Evolutionary conservation across 2,888 invertebrate species (phyloP).

Genomic region (Agrotis exclamationis): DNA sequence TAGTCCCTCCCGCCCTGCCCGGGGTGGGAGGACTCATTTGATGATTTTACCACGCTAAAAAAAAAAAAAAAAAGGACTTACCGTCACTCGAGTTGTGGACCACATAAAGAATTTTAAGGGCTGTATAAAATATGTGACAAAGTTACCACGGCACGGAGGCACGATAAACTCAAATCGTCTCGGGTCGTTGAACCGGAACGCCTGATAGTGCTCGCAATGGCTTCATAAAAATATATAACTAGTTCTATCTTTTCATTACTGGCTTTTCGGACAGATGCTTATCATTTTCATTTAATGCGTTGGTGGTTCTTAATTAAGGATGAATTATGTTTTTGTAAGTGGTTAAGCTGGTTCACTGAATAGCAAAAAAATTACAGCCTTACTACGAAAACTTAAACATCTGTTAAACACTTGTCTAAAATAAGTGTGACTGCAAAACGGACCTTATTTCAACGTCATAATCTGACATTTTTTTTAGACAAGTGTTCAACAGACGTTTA

Average conservation of each 20-base stretch:
- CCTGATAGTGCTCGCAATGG: slow-evolving; percentile 72
- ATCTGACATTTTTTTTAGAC: too few species aligned
- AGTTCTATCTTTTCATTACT: slow-evolving; percentile 58
- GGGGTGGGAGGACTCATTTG: too few species aligned
- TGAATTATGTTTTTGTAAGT: neutral
- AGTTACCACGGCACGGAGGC: slow-evolving; percentile 62
- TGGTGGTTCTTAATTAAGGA: slow-evolving; percentile 13
- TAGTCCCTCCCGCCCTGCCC: too few species aligned
- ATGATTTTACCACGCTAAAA: too few species aligned
- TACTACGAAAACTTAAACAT: too few species aligned
- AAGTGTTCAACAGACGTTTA: too few species aligned
- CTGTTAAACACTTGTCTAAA: too few species aligned
- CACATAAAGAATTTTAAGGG: slow-evolving; percentile 60
- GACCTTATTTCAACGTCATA: too few species aligned
- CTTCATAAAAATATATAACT: slow-evolving; percentile 67
- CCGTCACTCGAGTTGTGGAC: slow-evolving; percentile 33
- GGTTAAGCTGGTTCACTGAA: neutral
- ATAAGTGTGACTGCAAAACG: too few species aligned
- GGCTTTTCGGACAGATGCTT: slow-evolving; percentile 48
- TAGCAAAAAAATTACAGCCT: too few species aligned
- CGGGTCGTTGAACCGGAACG: slow-evolving; percentile 74
- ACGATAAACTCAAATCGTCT: slow-evolving; percentile 69
- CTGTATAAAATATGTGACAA: slow-evolving; percentile 69
- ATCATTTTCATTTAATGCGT: slow-evolving; percentile 40
- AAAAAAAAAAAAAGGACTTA: slow-evolving; percentile 31